Percentiles rank a stretch among this genome's conserved stretches.
Conservation (phyloP, 2,888 invertebrate genomes). For the Drosophila mercatorum region DNA sequence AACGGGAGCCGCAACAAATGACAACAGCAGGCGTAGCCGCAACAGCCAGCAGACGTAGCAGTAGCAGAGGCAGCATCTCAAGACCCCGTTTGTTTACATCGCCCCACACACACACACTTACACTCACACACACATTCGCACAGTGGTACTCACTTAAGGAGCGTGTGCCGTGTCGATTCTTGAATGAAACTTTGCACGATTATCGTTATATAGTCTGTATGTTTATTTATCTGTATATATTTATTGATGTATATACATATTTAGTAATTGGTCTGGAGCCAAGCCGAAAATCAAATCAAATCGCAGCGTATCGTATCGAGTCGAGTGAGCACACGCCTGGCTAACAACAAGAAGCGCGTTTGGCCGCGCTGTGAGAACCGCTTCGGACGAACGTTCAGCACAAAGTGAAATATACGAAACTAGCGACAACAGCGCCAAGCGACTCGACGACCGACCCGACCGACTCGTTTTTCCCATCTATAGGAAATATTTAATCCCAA, state of each 20-base stretch:
- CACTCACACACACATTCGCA: constrained; percentile 54
- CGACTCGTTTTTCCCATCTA: constrained; percentile 81
- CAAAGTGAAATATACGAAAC: constrained; percentile 76
- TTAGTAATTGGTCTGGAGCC: constrained; percentile 12
- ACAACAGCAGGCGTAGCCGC: constrained; percentile 6
- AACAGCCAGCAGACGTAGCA: background rate
- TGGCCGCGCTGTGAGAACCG: constrained; percentile 62
- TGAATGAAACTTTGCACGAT: constrained; percentile 27
- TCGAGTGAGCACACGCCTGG: constrained; percentile 8
- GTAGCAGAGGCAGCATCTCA: constrained; percentile 61
- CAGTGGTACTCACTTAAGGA: constrained; percentile 64
- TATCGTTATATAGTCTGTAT: constrained; percentile 19
- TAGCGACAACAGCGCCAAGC: constrained; percentile 69
- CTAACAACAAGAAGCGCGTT: constrained; percentile 19
- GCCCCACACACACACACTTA: constrained; percentile 12
- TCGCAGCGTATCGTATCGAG: constrained; percentile 22
- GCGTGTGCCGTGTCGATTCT: constrained; percentile 26
- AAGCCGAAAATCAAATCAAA: constrained; percentile 20
- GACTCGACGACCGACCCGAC: constrained; percentile 77
- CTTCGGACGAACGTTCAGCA: constrained; percentile 72
- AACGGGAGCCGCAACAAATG: constrained; percentile 17
- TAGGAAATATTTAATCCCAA: constrained; percentile 81
- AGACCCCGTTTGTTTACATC: constrained; percentile 77
- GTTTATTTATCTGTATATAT: constrained; percentile 1
- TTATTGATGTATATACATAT: background rate